phyloP scores from a whole-genome alignment of 2,888 invertebrate genomes.

The Halictus quadricinctus region DNA sequence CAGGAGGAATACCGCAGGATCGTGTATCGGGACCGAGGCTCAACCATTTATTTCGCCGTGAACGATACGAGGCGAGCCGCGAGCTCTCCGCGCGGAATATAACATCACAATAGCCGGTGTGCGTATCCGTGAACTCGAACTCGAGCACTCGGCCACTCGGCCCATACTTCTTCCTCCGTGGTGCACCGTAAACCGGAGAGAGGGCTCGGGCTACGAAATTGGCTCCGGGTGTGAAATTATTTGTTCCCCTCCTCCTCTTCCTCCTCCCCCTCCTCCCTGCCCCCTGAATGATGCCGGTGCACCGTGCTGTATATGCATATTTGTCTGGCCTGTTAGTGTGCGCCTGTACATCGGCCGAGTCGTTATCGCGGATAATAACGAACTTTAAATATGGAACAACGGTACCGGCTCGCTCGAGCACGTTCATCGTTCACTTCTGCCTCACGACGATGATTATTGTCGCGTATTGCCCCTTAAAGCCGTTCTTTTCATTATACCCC shows the following conservation, averaged over 20 bases:
- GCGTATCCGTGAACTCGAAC: constrained; percentile 47
- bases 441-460: not conserved
- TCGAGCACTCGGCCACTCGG: constrained; percentile 42
- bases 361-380: constrained; percentile 57
- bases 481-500: not conserved
- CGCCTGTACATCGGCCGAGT: constrained; percentile 43
- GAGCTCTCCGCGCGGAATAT: constrained; percentile 5
- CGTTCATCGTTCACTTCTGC: not conserved
- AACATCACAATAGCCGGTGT: constrained; percentile 20
- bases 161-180: constrained; percentile 30
- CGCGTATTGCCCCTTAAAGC: not conserved
- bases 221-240: constrained; percentile 62
- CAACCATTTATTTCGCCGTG: constrained; percentile 9
- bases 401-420: constrained; percentile 16
- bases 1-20: constrained; percentile 2
- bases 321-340: not conserved
- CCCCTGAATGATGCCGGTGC: not conserved
- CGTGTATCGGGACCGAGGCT: constrained; percentile 7
- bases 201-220: constrained; percentile 40
- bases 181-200: constrained; percentile 20
- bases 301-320: constrained; percentile 1
- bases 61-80: not conserved
- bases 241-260: constrained; percentile 16
- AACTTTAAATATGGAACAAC: constrained; percentile 59
- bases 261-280: not conserved